Base-by-base conservation (phyloP, 1,140 invertebrate species). In the Solenopsis invicta region DNA sequence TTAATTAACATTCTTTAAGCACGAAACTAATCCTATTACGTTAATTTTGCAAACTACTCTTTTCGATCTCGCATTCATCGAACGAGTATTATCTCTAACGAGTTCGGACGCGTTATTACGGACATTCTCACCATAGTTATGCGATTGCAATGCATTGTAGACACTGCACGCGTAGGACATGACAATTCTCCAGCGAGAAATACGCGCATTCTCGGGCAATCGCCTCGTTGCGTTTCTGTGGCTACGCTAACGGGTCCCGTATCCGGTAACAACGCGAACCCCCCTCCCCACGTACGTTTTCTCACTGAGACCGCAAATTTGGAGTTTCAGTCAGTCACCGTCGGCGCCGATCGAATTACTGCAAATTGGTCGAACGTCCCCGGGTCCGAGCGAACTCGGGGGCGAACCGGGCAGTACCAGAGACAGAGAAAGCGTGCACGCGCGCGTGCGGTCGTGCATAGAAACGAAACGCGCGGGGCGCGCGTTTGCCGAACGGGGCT, bases 301-400 rank as follows among this genome's bases (percentile, higher is more conserved):
- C 92, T 88, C 90, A 74, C 52, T 74, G 62, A 59, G 84, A 85
- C 88, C 91, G 86, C 92, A 91, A 93, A 93, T 92, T 91, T 91
- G 85, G 61, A 88, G 87, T 90, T 91, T 92, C 88, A 92, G 89
- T 90, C 87, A 87, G 89, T 89, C 87, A 75, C 88, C 76, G 85
- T 84, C 80, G 69, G 72, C 80, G 69, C 78, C 75, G 86, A 85
- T 72, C 88, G 81, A 92, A 87, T 93, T 93, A 92, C 89, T 92
- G 92, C 88, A 93, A 93, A 93, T 92, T 93, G 92, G 86, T 77
- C 72, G 61, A 85, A 86, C 74, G 77, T 71, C 67, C 87, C 85
- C 77, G 84, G 16, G 66, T 3, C 54, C 69, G 21, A 45, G 4
- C 82, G 21, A 66, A 62, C n/a, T 24, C 34, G 41, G 37, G 37